Evolutionary conservation across 2,113 vertebrate genomes (phyloP).

Genomic region (Chloropsis cyanopogon): DNA sequence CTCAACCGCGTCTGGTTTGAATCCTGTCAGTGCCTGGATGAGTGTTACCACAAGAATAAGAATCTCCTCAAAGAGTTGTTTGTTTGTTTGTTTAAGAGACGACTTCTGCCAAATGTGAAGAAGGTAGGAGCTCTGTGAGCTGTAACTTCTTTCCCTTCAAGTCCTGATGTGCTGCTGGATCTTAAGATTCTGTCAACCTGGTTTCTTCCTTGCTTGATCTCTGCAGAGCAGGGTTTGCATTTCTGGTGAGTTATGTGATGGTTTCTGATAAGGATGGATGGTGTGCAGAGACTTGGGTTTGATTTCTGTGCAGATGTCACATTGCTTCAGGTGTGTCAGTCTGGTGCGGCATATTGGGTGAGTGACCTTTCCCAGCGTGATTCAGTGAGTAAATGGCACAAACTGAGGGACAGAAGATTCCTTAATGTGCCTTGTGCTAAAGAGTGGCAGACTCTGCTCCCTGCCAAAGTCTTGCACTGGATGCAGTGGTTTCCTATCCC

Average conservation of each 20-base stretch:
- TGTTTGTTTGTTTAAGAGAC: background rate
- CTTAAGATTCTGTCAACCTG: background rate
- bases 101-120: background rate
- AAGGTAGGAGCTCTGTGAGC: background rate
- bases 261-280: background rate
- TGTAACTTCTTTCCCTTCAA: background rate
- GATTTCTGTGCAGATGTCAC: background rate
- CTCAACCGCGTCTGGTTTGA: background rate
- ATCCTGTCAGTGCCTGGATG: background rate
- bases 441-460: background rate
- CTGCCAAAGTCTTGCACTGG: background rate
- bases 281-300: background rate
- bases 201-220: background rate
- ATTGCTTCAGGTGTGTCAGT: background rate
- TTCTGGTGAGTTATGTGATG: background rate
- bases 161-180: background rate
- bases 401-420: background rate
- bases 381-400: background rate
- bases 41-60: conserved; percentile 21
- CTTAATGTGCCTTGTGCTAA: background rate
- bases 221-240: background rate
- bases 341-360: background rate
- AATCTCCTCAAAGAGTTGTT: background rate
- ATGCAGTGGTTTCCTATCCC: background rate
- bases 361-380: background rate